phyloP scores from a whole-genome alignment of 2,113 vertebrate species.

The Myrmecophaga tridactyla region DNA sequence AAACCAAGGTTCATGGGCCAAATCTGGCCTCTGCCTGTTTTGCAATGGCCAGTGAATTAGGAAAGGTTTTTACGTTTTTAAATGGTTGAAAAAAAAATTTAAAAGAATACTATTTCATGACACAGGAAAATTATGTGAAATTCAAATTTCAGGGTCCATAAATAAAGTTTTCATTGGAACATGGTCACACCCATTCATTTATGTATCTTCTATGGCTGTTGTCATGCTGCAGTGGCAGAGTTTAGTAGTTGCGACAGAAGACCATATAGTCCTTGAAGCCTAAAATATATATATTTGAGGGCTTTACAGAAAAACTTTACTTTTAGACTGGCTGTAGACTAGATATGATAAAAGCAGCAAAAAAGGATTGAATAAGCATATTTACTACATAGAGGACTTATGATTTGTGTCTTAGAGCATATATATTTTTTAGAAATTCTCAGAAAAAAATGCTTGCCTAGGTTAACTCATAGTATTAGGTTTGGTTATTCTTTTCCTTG shows the following conservation, averaged over 20 bases:
- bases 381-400: neutral
- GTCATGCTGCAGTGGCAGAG: accelerated
- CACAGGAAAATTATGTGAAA: neutral
- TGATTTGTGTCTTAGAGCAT: neutral
- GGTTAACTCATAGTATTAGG: neutral
- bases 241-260: neutral
- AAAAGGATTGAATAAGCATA: neutral
- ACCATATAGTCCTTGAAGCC: neutral
- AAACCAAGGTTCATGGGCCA: neutral
- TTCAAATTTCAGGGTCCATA: neutral
- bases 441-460: neutral
- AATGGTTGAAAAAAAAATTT: neutral
- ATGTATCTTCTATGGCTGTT: neutral
- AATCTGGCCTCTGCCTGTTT: neutral
- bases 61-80: neutral
- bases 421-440: neutral
- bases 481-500: neutral
- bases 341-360: neutral
- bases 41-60: neutral
- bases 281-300: neutral
- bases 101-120: neutral
- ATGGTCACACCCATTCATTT: neutral
- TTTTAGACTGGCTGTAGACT: neutral
- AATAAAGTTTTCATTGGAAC: neutral
- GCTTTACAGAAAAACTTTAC: neutral